Evolutionary conservation across 2,888 invertebrate species (phyloP).

Genomic region (Amphipyra tragopoginis): DNA sequence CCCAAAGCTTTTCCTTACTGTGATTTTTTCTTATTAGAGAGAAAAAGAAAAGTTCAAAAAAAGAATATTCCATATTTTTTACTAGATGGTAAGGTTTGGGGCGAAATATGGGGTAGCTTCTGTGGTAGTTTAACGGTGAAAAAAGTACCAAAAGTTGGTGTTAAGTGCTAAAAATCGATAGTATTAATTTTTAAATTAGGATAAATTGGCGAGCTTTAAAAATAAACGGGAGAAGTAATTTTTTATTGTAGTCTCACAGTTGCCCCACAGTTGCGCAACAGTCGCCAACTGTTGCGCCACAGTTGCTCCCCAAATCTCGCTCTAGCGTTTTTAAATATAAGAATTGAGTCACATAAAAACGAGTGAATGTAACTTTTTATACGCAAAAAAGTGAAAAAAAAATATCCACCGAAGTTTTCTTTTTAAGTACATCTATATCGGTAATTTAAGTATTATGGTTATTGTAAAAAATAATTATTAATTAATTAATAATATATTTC

Average conservation of each 20-base stretch:
- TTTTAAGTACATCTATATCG: conserved; percentile 56
- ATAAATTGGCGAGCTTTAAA: conserved; percentile 45
- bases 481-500: conserved; percentile 51
- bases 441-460: conserved; percentile 57
- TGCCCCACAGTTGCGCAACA: conserved; percentile 19
- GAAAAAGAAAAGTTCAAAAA: conserved; percentile 41
- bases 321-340: conserved; percentile 36
- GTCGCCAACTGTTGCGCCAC: conserved; percentile 33
- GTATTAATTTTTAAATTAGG: conserved; percentile 50
- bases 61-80: conserved; percentile 57
- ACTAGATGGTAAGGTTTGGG: conserved; percentile 37
- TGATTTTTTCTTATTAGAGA: conserved; percentile 47
- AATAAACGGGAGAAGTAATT: conserved; percentile 11
- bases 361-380: conserved; percentile 45
- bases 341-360: conserved; percentile 43
- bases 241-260: conserved; percentile 14
- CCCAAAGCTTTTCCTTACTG: conserved; percentile 57
- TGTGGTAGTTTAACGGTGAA: conserved; percentile 14
- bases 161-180: conserved; percentile 24
- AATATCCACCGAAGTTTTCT: conserved; percentile 57
- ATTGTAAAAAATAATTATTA: conserved; percentile 47
- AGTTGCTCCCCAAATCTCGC: conserved; percentile 30
- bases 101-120: conserved; percentile 35
- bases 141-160: background rate
- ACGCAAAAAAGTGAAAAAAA: conserved; percentile 42